These are phyloP conservation scores for Acanthoscelides obtectus DNA, from an alignment of 2,888 invertebrate species.

Conservation along the genomic window DNA sequence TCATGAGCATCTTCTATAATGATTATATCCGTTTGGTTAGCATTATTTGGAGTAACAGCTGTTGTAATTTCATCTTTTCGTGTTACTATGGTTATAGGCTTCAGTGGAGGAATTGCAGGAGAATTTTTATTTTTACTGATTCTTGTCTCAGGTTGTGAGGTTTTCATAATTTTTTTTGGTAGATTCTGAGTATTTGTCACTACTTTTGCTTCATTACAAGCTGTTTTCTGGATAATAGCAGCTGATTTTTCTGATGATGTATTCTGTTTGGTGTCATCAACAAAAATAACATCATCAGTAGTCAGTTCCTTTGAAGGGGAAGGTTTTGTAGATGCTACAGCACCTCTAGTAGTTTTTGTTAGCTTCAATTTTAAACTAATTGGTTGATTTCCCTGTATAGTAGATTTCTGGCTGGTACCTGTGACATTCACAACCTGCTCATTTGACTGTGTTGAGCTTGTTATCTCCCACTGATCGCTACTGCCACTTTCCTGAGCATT, in stretches of 20 bases:
- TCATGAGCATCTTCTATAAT: constrained; percentile 12
- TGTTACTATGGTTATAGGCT: neutral
- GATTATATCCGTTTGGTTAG: constrained; percentile 7
- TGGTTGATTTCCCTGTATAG: neutral
- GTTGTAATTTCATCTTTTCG: neutral
- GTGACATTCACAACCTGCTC: neutral
- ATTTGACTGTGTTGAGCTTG: neutral
- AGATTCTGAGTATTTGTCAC: too few species aligned
- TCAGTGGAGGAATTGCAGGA: neutral
- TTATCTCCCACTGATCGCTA: neutral
- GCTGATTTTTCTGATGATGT: neutral
- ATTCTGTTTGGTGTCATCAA: neutral
- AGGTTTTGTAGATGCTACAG: neutral
- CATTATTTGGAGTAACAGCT: neutral
- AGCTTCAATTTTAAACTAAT: neutral
- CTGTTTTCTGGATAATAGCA: neutral
- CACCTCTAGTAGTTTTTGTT: constrained; percentile 1
- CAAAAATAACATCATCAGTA: neutral
- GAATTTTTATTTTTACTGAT: neutral
- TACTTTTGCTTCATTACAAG: too few species aligned
- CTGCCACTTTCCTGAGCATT: neutral
- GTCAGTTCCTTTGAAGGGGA: neutral
- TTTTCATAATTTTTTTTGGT: too few species aligned
- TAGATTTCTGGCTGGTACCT: neutral
- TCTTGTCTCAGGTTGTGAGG: neutral